Percentiles rank a stretch among this genome's conserved stretches.
Evolutionary conservation across 1,140 invertebrate genomes (phyloP).

Genomic region (Lucilia cuprina): DNA sequence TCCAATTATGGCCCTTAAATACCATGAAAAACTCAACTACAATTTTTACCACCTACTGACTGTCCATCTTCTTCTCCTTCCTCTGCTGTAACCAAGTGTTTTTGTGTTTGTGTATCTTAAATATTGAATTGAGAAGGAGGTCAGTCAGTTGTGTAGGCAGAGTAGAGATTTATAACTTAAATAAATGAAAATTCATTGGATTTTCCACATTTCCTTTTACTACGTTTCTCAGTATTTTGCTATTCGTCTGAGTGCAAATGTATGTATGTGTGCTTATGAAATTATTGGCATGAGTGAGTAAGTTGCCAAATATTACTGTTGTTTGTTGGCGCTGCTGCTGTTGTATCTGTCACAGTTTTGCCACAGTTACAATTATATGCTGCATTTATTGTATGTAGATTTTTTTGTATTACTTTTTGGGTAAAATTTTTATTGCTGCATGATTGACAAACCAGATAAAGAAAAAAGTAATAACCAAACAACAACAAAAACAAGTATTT

Average conservation of each 20-base stretch:
- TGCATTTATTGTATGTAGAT: slow-evolving; percentile 3
- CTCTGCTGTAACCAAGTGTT: too few relatives aligned
- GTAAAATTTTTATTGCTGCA: neutral
- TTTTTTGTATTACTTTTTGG: neutral
- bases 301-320: neutral
- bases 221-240: neutral
- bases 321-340: neutral
- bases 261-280: neutral
- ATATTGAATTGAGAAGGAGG: neutral
- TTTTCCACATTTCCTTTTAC: neutral
- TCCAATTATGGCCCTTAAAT: slow-evolving; percentile 3
- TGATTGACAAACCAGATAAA: neutral
- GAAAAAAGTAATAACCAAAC: neutral
- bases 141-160: neutral
- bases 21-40: neutral
- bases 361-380: neutral
- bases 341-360: neutral
- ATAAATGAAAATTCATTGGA: neutral
- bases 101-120: too few relatives aligned
- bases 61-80: too few relatives aligned
- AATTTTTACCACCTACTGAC: too few relatives aligned
- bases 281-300: neutral
- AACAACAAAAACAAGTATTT: too few relatives aligned
- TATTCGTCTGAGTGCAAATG: too few relatives aligned
- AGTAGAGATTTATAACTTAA: neutral